Evolutionary conservation across 1,140 invertebrate species (phyloP).

Genomic region (Stegodyphus mimosarum): DNA sequence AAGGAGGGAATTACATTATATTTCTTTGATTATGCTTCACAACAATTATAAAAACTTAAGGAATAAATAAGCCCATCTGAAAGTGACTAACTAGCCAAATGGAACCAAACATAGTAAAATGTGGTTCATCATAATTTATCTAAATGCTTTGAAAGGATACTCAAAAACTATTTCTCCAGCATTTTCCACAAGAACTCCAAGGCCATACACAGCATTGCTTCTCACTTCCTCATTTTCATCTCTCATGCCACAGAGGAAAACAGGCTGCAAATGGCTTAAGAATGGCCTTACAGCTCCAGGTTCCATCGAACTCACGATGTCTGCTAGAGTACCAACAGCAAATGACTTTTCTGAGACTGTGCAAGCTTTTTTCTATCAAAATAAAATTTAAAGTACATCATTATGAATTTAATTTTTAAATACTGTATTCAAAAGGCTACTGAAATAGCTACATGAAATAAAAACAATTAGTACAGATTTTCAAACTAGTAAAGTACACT

Average conservation of each 20-base stretch:
- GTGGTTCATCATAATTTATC: neutral
- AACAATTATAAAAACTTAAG: too few relatives aligned
- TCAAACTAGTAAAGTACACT: too few relatives aligned
- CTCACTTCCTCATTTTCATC: constrained; percentile 79
- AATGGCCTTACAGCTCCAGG: constrained; percentile 71
- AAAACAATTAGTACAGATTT: too few relatives aligned
- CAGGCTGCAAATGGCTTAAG: constrained; percentile 74
- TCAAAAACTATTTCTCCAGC: constrained; percentile 73
- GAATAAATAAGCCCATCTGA: too few relatives aligned
- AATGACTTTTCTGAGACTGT: constrained; percentile 77
- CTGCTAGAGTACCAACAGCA: constrained; percentile 79
- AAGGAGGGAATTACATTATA: too few relatives aligned
- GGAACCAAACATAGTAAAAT: constrained; percentile 12
- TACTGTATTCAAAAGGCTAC: too few relatives aligned
- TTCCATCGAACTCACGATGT: constrained; percentile 76
- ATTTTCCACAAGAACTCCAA: constrained; percentile 78
- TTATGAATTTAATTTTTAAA: too few relatives aligned
- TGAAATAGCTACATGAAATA: too few relatives aligned
- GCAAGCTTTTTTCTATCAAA: constrained; percentile 65
- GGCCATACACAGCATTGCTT: constrained; percentile 81
- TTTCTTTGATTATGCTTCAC: too few relatives aligned
- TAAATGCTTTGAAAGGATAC: constrained; percentile 70
- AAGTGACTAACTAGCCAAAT: constrained; percentile 1
- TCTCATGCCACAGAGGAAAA: constrained; percentile 73
- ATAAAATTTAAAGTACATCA: neutral